A percentile compares a stretch with the other conserved stretches of the same genome.
Conservation (phyloP, 2,113 vertebrate genomes). For the Pollimyrus isidori region DNA sequence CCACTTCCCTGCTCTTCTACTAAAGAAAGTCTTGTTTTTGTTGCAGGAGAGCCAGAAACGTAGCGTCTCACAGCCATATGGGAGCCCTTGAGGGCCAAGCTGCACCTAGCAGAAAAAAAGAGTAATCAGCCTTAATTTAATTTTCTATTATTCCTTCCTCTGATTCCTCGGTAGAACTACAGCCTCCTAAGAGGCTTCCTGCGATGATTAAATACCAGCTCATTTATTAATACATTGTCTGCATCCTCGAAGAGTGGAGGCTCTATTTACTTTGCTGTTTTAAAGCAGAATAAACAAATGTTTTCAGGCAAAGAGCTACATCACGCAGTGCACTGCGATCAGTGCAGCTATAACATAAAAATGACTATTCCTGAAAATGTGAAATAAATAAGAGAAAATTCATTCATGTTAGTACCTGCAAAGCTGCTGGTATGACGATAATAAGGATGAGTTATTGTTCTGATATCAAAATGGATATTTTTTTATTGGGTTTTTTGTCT, state of each 20-base stretch:
- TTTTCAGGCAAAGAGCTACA: background rate
- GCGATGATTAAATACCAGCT: slow-evolving; percentile 17
- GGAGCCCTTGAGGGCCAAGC: background rate
- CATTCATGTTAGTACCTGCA: background rate
- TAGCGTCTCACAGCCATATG: background rate
- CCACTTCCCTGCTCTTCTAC: background rate
- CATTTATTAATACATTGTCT: slow-evolving; percentile 2
- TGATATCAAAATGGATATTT: background rate
- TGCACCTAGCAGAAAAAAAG: slow-evolving; percentile 18
- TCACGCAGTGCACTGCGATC: background rate
- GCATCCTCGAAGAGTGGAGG: background rate
- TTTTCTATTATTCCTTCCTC: slow-evolving; percentile 22
- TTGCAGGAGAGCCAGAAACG: background rate
- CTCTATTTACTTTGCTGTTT: slow-evolving; percentile 24
- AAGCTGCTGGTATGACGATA: background rate
- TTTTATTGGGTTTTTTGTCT: background rate
- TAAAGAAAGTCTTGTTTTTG: background rate
- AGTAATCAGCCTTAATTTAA: slow-evolving; percentile 26
- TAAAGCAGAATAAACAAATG: slow-evolving; percentile 36
- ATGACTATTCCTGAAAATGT: background rate
- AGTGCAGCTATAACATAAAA: background rate
- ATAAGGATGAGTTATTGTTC: background rate
- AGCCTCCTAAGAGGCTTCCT: slow-evolving; percentile 15
- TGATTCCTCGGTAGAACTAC: slow-evolving; percentile 6
- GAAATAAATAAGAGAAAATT: background rate